Evolutionary conservation across 2,113 vertebrate genomes (phyloP), one percentile per base, ranked within the genome.

Genomic region (Vulpes lagopus): DNA sequence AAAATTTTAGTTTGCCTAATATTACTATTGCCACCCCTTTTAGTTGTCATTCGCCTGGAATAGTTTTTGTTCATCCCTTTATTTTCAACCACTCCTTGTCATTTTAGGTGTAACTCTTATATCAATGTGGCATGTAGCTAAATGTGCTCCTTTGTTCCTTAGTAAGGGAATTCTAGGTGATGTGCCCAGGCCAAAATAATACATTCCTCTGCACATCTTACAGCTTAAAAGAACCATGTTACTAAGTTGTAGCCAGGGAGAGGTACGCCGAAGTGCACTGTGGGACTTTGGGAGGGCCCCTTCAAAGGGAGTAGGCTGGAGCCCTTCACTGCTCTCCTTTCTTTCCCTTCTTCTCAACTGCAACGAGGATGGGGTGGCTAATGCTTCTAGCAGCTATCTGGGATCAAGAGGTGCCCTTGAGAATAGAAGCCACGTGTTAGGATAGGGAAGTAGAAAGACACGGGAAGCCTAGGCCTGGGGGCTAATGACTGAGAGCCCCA

Each of bases 381-480:
- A 95, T 23, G 43, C 67, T 83, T 88, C 51, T 80, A 35, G 78
- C 55, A 65, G 82, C 43, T 25, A 32, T 23, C 69, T 64, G 59
- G 55, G 87, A 86, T 59, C 27, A 81, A 94, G 71, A 86, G 30
- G 43, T 69, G 62, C 74, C 73, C 73, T 35, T 96, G 85, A 82
- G 27, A 30, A 91, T 51, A 22, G 74, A 86, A 96, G 20, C 8
- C 84, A 80, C 16, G 4, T 20, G 69, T 7, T 62, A 96, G 85
- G 89, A 81, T 0, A 89, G 35, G 17, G 35, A 89, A 71, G 49
- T 25, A 89, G 78, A 71, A 23, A 91, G 38, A 79, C 35, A 81
- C 64, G 65, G 10, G 64, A 8, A 49, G 57, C 64, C 60, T 49
- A 49, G 49, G 49, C 51, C 76, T 79, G 35, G 3, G 64, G n/a